A percentile compares a stretch with the other conserved stretches of the same genome.
These are phyloP conservation scores for Aix galericulata DNA, from an alignment of 2,113 vertebrate species.

Conservation along the genomic window DNA sequence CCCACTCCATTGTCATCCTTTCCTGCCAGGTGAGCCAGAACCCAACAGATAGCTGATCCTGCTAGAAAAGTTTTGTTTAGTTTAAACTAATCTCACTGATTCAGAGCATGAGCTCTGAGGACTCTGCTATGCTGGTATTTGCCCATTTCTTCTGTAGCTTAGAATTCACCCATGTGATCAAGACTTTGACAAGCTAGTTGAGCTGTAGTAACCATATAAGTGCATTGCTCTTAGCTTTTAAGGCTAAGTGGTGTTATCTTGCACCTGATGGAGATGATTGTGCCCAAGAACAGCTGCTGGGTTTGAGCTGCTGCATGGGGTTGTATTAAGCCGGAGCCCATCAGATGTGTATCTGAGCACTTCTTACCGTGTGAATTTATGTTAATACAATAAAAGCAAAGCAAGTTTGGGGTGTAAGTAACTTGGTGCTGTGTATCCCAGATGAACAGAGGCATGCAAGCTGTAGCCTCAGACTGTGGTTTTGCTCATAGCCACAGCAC, in stretches of 20 bases:
- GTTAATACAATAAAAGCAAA: not conserved
- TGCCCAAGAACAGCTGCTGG: not conserved
- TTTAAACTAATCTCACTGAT: not conserved
- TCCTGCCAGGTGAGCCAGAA: not conserved
- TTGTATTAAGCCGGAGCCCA: not conserved
- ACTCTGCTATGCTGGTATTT: not conserved
- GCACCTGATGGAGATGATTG: not conserved
- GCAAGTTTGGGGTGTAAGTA: not conserved
- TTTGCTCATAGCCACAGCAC: not conserved
- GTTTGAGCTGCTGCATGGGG: not conserved
- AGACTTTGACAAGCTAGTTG: not conserved
- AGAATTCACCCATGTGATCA: not conserved
- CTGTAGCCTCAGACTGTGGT: not conserved
- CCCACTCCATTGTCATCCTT: not conserved
- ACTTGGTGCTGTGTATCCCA: accelerated
- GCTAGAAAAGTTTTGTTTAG: not conserved
- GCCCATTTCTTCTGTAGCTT: not conserved
- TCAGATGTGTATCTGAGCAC: not conserved
- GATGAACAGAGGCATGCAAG: not conserved
- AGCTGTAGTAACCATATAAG: not conserved
- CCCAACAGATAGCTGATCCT: not conserved
- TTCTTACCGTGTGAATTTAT: not conserved
- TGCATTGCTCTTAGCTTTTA: not conserved
- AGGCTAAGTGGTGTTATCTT: not conserved
- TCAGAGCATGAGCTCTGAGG: not conserved